A percentile compares a stretch with the other conserved stretches of the same genome.
These are phyloP conservation scores for Prionchulus punctatus DNA, from an alignment of 2,888 invertebrate species.

Conservation along the genomic window DNA sequence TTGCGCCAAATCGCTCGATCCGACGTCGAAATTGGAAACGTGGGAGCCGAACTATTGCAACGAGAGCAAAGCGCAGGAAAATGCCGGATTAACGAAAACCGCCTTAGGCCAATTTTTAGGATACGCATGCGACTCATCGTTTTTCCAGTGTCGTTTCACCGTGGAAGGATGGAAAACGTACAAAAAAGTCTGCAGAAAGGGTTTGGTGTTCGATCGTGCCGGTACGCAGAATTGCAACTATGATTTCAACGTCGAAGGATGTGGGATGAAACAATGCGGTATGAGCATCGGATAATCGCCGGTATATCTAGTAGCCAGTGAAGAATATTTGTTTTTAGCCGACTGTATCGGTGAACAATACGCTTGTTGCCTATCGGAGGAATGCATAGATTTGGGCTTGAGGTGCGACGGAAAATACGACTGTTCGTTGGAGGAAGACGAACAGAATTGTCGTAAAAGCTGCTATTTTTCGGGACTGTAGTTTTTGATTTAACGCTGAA, in stretches of 20 bases:
- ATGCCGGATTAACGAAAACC: conserved; percentile 21
- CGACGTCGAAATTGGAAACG: too few relatives aligned
- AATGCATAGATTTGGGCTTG: conserved; percentile 24
- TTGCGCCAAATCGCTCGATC: too few relatives aligned
- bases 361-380: conserved; percentile 27
- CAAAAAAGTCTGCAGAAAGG: conserved; percentile 22
- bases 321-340: too few relatives aligned
- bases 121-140: conserved; percentile 26
- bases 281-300: too few relatives aligned
- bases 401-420: conserved; percentile 30
- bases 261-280: conserved; percentile 17
- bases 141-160: conserved; percentile 23
- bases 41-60: conserved; percentile 19
- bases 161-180: conserved; percentile 27
- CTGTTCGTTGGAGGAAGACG: conserved; percentile 28
- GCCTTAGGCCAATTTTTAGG: conserved; percentile 29
- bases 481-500: neutral
- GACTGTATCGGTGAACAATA: conserved; percentile 18
- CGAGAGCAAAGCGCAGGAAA: conserved; percentile 14
- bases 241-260: conserved; percentile 28
- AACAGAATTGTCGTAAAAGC: conserved; percentile 29
- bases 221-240: conserved; percentile 32
- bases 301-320: too few relatives aligned
- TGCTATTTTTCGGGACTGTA: too few relatives aligned
- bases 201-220: conserved; percentile 21